Evolutionary conservation across 2,888 invertebrate species (phyloP).

Genomic region (Eilema sororculum): DNA sequence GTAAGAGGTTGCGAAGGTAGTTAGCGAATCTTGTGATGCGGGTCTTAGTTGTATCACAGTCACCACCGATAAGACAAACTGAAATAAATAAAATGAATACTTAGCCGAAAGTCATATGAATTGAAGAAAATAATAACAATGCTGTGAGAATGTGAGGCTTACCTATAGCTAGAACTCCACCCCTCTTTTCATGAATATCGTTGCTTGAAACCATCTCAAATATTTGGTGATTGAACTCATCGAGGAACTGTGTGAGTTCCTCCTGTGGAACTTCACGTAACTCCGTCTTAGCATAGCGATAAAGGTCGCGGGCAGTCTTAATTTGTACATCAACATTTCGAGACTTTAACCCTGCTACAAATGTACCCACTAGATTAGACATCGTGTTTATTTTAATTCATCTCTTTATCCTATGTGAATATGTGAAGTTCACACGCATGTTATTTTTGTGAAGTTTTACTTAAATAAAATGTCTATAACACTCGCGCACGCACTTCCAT

Average conservation of each 20-base stretch:
- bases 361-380: conserved; percentile 89
- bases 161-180: conserved; percentile 97
- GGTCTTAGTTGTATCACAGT: conserved; percentile 96
- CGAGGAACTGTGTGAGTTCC: conserved; percentile 96
- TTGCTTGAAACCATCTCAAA: conserved; percentile 98
- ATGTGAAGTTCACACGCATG: conserved; percentile 22
- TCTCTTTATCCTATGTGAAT: conserved; percentile 27
- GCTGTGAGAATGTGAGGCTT: conserved; percentile 36
- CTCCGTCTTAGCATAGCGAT: conserved; percentile 96
- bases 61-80: conserved; percentile 97
- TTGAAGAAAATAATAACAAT: not conserved
- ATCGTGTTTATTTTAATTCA: conserved; percentile 66
- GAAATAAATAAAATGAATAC: conserved; percentile 49
- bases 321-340: conserved; percentile 94
- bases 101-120: not conserved
- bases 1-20: conserved; percentile 95
- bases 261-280: conserved; percentile 95
- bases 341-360: conserved; percentile 95
- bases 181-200: conserved; percentile 97
- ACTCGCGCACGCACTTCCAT: conserved; percentile 24
- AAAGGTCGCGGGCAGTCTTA: conserved; percentile 95
- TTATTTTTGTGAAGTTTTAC: conserved; percentile 35
- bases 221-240: conserved; percentile 98
- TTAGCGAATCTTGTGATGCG: conserved; percentile 97
- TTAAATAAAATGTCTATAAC: conserved; percentile 54